Percentiles rank a stretch among this genome's conserved stretches.
Evolutionary conservation across 1,140 invertebrate genomes (phyloP).

Genomic region (Pseudobourletiella spinata): DNA sequence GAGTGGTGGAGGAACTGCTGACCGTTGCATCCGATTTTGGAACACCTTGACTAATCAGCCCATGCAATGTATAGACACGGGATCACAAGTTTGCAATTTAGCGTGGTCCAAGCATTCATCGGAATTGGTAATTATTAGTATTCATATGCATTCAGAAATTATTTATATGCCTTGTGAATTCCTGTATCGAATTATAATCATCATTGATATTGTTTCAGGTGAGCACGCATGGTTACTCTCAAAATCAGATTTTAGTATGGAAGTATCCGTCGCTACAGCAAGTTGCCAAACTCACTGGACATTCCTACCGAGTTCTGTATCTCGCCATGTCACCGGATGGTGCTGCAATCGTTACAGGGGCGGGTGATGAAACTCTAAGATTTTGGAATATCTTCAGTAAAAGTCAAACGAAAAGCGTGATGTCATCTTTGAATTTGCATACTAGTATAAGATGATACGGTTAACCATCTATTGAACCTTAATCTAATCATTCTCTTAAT

Average conservation of each 20-base stretch:
- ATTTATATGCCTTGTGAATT: no score
- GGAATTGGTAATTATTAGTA: slow-evolving; percentile 77
- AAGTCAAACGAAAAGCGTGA: slow-evolving; percentile 82
- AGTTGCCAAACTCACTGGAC: slow-evolving; percentile 96
- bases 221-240: slow-evolving; percentile 98
- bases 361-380: slow-evolving; percentile 94
- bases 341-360: slow-evolving; percentile 97
- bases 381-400: slow-evolving; percentile 99
- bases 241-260: slow-evolving; percentile 99
- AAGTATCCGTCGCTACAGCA: slow-evolving; percentile 96
- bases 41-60: slow-evolving; percentile 98
- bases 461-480: not conserved
- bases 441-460: slow-evolving; percentile 64
- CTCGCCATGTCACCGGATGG: slow-evolving; percentile 97
- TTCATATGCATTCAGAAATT: no score
- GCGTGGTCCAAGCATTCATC: slow-evolving; percentile 99
- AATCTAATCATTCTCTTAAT: no score
- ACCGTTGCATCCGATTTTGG: slow-evolving; percentile 97
- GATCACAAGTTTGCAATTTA: slow-evolving; percentile 95
- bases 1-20: slow-evolving; percentile 95
- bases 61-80: slow-evolving; percentile 97
- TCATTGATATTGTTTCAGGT: no score
- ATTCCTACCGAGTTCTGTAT: slow-evolving; percentile 94
- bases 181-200: no score
- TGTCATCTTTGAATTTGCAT: slow-evolving; percentile 94